Base-by-base conservation (phyloP, 2,113 vertebrate species). In the Caretta caretta region DNA sequence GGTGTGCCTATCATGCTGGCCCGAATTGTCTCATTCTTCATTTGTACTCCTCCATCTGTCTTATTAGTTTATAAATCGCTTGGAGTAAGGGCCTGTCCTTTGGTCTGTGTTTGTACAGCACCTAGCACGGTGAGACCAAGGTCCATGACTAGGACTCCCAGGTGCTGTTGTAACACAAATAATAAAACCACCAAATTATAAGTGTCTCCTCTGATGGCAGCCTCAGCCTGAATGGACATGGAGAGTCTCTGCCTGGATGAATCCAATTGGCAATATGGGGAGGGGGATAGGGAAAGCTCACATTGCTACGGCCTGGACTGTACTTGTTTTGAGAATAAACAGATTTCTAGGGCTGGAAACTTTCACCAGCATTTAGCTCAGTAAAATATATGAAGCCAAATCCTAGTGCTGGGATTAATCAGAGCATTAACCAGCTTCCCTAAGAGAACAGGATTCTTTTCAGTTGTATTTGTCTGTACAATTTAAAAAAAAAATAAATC, bases 311-410 rank as follows among this genome's bases (percentile, higher is more conserved):
- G 27, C 54, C 11, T 57, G 16, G 35, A 48, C 65, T 65, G 53
- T 65, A 78, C 24, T 85, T 93, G 16, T 83, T 95, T 62, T 81
- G 56, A 91, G n/a, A 85, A 90, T 42, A 93, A 95, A 90, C 56
- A 90, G 5, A 31, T 93, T 75, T 69, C 42, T 72, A 48, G 51
- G n/a, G 8, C 10, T 35, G 0, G 16, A 12, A 56, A 14, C 48
- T 59, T 5, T 10, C 54, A 38, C 27, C 50, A 84, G 24, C 29
- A 90, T 88, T 69, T 92, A 87, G 5, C 75, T 69, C n/a, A 42
- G 27, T 82, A 75, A 90, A 93, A 97, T 94, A 95, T 93, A 65
- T 16, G 50, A 92, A 94, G 57, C 84, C 91, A 96, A 93, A 90
- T 88, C 89, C 46, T 65, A 76, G 3, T 11, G 17, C 76, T 90